These are phyloP conservation scores for Saccopteryx bilineata DNA, from an alignment of 2,113 vertebrate genomes.

Conservation along the genomic window DNA sequence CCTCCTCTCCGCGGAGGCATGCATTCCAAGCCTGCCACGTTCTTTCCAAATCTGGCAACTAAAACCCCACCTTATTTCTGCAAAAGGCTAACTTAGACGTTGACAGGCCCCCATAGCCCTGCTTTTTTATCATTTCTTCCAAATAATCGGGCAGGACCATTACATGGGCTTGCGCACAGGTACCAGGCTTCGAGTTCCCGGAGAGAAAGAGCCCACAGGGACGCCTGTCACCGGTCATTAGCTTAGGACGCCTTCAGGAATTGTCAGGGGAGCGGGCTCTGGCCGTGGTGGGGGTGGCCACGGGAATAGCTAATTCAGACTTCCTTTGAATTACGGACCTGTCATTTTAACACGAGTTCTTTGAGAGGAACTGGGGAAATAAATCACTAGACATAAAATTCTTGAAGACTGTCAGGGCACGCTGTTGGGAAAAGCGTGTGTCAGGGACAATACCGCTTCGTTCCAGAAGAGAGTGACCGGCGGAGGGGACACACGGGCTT, in stretches of 20 bases:
- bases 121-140: not conserved
- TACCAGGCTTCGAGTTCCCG: not conserved
- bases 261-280: not conserved
- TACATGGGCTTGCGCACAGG: not conserved
- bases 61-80: not conserved
- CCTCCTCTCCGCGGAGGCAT: not conserved
- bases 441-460: not conserved
- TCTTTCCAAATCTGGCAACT: not conserved
- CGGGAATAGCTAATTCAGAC: not conserved
- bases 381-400: not conserved
- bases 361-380: not conserved
- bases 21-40: not conserved
- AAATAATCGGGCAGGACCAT: not conserved
- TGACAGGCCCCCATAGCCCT: not conserved
- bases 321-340: not conserved
- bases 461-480: not conserved
- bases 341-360: not conserved
- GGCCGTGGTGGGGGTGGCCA: not conserved
- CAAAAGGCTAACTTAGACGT: not conserved
- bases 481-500: rapidly evolving
- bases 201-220: not conserved
- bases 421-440: not conserved
- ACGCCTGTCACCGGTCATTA: not conserved
- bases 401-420: not conserved
- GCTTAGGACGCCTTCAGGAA: not conserved